Base-by-base conservation (phyloP, 2,113 vertebrate species). In the Scolopax mira region DNA sequence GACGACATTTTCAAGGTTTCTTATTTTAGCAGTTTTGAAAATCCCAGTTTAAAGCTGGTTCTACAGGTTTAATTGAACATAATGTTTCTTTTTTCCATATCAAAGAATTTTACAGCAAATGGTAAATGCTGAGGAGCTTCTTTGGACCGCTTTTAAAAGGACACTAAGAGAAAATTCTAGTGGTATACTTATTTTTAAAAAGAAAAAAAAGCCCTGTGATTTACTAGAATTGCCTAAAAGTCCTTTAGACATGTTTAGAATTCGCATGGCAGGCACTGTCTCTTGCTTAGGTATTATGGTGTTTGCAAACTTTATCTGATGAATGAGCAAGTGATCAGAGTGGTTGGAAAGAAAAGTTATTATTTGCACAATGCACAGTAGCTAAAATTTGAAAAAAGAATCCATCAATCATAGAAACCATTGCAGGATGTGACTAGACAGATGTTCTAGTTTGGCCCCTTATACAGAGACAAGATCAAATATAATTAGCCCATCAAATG, bases 141-240 rank as follows among this genome's bases (percentile, higher is more conserved):
- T 94, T 83, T 62, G 90, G 91, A 55, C 65, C 37, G 17, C 48
- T 93, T 89, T 57, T 51, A 35, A 82, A 82, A 94, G 79, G 83
- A 85, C 55, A 95, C 39, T 41, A 89, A 93, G 57, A 28, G 21
- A 70, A 77, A 91, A 73, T 51, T 58, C 30, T 57, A 65, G 16
- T 28, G 25, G 8, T 79, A 9, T 14, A n/a, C 33, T 57, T 67
- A 11, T 13, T 37, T 85, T 96, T 93, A 54, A 69, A 83, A 57
- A 16, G 6, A 84, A 94, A 79, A 81, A 94, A 91, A 90, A 35
- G 13, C n/a, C 23, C 64, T 54, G 52, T 82, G 51, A 14, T 94
- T 97, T 96, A 13, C 74, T 95, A 57, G 74, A 94, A 88, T 27
- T 72, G 39, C 66, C 27, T 73, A 66, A 89, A 89, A 54, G 51